Conservation (phyloP, 1,140 invertebrate genomes). For the Acromyrmex charruanus region DNA sequence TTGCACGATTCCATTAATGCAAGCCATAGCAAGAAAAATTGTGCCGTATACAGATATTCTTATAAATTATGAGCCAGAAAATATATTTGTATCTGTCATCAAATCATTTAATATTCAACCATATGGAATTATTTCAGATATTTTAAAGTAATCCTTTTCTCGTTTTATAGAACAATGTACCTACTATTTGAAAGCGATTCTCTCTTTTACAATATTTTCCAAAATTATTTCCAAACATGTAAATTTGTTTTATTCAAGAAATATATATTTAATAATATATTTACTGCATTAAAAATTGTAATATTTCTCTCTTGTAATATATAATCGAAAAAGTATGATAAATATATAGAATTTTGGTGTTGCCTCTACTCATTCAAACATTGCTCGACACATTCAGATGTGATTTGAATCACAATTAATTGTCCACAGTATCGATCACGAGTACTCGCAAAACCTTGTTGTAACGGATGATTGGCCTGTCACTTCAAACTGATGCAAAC, state of each 20-base stretch:
- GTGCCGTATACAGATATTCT: not conserved
- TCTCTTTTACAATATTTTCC: not conserved
- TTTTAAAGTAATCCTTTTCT: not conserved
- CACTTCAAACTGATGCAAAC: conserved; percentile 47
- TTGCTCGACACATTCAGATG: not conserved
- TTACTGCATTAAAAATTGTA: not conserved
- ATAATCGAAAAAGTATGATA: not conserved
- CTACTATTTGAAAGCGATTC: not conserved
- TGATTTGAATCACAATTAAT: conserved; percentile 28
- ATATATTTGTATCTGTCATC: not conserved
- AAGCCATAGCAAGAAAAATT: not conserved
- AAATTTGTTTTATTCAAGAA: not conserved
- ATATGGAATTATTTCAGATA: not conserved
- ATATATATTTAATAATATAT: not conserved
- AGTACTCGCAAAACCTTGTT: not conserved
- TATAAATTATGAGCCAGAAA: not conserved
- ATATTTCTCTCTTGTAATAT: not conserved
- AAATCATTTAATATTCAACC: not conserved
- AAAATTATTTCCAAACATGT: not conserved
- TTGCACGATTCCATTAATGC: not conserved
- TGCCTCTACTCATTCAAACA: not conserved
- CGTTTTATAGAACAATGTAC: not conserved
- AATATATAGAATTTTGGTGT: not conserved
- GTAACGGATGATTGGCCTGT: conserved; percentile 23
- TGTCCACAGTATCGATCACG: conserved; percentile 30